Conservation (phyloP, 2,888 invertebrate genomes). For the Danaus chrysippus region DNA sequence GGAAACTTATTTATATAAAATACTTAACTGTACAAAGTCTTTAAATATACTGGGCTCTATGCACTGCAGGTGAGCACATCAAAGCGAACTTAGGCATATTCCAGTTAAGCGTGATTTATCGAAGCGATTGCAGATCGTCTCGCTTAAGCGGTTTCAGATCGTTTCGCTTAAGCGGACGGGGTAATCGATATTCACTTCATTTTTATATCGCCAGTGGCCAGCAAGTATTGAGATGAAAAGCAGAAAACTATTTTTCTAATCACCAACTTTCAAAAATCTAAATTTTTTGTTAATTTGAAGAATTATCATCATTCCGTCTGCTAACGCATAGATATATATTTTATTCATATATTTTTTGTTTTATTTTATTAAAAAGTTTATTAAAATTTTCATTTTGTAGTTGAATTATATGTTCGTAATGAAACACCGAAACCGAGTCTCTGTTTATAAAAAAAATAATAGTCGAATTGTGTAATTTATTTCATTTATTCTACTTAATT, state of each 20-base stretch:
- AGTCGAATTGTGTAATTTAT: neutral
- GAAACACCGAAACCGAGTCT: too few species aligned
- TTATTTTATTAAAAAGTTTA: too few species aligned
- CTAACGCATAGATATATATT: too few species aligned
- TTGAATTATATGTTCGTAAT: too few species aligned
- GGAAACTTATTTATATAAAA: neutral
- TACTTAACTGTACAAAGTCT: constrained; percentile 3
- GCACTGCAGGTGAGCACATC: constrained; percentile 20
- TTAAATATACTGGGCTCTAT: constrained; percentile 14
- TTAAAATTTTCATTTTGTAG: too few species aligned
- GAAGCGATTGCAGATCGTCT: constrained; percentile 55
- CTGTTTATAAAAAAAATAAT: too few species aligned
- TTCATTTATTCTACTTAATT: neutral
- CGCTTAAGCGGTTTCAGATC: constrained; percentile 58
- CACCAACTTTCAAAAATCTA: constrained; percentile 1
- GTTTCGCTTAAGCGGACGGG: constrained; percentile 56
- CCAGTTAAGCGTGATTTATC: constrained; percentile 60
- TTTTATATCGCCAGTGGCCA: constrained; percentile 48
- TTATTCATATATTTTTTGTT: too few species aligned
- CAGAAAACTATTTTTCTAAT: constrained; percentile 22
- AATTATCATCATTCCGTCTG: too few species aligned
- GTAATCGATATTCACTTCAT: constrained; percentile 64
- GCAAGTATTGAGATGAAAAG: constrained; percentile 29
- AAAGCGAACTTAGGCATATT: constrained; percentile 42
- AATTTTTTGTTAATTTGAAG: too few species aligned